These are phyloP conservation scores for Drosophila kikkawai DNA, from an alignment of 1,140 invertebrate species.

Conservation along the genomic window DNA sequence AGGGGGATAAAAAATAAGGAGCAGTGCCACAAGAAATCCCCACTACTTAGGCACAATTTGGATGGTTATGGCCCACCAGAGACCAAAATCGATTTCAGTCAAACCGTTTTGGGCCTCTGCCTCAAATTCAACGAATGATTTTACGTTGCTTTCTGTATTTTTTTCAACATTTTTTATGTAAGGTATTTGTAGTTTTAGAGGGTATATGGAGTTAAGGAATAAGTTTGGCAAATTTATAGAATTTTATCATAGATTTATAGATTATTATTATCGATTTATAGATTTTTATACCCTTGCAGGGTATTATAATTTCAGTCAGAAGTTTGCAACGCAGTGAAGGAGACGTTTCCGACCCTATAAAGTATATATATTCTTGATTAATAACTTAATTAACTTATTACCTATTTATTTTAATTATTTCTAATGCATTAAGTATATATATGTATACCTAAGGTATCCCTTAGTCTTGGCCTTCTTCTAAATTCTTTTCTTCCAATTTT, in stretches of 20 bases:
- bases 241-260: neutral
- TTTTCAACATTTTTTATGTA: conserved; percentile 11
- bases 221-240: neutral
- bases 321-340: no score
- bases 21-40: conserved; percentile 32
- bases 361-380: no score
- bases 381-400: no score
- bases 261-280: no score
- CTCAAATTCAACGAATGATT: conserved; percentile 76
- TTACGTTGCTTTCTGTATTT: conserved; percentile 37
- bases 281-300: no score
- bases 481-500: neutral
- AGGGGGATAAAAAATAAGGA: conserved; percentile 26
- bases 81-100: conserved; percentile 76
- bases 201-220: neutral
- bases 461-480: neutral
- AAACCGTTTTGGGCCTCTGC: conserved; percentile 45
- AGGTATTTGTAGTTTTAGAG: neutral
- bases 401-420: no score
- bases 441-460: neutral
- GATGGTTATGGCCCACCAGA: conserved; percentile 80
- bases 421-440: no score
- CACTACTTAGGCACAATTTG: conserved; percentile 84
- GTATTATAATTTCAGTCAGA: no score
- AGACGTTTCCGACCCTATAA: no score